phyloP scores from a whole-genome alignment of 2,888 invertebrate species.

The Timema cristinae region DNA sequence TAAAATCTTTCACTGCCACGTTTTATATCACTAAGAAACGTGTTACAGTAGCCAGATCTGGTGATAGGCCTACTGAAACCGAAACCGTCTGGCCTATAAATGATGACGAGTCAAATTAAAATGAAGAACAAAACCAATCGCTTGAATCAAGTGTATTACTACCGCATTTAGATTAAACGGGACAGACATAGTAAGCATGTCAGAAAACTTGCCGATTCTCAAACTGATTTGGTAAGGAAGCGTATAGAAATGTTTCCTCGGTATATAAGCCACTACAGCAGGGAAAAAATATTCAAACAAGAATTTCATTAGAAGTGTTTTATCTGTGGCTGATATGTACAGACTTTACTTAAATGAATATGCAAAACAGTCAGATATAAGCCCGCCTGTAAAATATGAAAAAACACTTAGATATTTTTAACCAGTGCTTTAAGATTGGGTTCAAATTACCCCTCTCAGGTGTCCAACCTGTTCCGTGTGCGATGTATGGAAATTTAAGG shows the following conservation, averaged over 20 bases:
- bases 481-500: neutral
- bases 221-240: neutral
- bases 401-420: neutral
- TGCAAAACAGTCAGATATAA: neutral
- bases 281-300: neutral
- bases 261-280: neutral
- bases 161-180: conserved; percentile 2
- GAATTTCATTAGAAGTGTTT: neutral
- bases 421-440: neutral
- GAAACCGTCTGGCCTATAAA: neutral
- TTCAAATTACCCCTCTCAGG: neutral
- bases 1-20: neutral
- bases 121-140: neutral
- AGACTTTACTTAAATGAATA: neutral
- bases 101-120: neutral
- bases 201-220: conserved; percentile 7
- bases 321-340: neutral
- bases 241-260: conserved; percentile 3
- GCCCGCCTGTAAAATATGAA: neutral
- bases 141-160: neutral
- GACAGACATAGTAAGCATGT: neutral
- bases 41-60: neutral
- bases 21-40: neutral
- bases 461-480: neutral
- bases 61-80: neutral